Conservation (phyloP, 2,113 vertebrate genomes). For the Aegithalos caudatus region DNA sequence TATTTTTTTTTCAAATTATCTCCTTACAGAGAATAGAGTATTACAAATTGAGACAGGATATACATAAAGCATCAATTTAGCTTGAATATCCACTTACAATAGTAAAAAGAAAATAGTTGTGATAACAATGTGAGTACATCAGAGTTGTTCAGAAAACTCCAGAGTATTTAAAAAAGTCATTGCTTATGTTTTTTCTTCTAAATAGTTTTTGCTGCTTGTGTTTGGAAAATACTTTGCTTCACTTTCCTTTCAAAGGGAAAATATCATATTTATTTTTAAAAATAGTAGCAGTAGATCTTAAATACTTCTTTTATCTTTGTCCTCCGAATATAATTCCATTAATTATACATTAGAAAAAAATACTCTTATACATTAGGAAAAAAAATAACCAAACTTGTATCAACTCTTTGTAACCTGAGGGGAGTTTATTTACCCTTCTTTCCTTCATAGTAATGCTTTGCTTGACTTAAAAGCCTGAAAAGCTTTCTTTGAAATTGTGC, state of each 20-base stretch:
- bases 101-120: slow-evolving; percentile 52
- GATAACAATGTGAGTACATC: slow-evolving; percentile 25
- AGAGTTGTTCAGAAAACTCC: slow-evolving; percentile 65
- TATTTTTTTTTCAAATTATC: slow-evolving; percentile 58
- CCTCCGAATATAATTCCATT: neutral
- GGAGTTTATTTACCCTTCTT: neutral
- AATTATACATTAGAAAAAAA: neutral
- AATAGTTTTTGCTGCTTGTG: slow-evolving; percentile 32
- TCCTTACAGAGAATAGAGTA: slow-evolving; percentile 59
- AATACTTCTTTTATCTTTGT: neutral
- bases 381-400: neutral
- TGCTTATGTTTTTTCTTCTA: slow-evolving; percentile 27
- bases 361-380: neutral
- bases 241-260: slow-evolving; percentile 19
- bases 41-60: slow-evolving; percentile 65
- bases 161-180: slow-evolving; percentile 17
- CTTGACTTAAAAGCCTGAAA: neutral
- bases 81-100: slow-evolving; percentile 66
- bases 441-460: neutral
- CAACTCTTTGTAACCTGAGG: neutral
- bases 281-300: neutral
- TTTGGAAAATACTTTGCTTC: slow-evolving; percentile 58
- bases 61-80: slow-evolving; percentile 72
- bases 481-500: neutral
- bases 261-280: neutral